A percentile compares a stretch with the other conserved stretches of the same genome.
Evolutionary conservation across 1,140 invertebrate species (phyloP).

Genomic region (Drosophila ogumai): DNA sequence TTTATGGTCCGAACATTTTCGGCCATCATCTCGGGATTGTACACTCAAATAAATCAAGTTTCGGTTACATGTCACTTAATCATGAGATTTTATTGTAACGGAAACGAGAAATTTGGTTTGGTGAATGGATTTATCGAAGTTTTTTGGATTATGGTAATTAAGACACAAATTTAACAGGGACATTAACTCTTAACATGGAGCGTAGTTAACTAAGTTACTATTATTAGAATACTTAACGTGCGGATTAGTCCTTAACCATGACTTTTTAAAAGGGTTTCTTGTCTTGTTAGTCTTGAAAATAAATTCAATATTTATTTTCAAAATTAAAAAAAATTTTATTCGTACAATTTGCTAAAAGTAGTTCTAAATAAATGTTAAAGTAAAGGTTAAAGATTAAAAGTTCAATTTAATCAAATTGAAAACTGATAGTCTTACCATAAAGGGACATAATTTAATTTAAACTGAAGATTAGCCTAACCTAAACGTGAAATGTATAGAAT

Average conservation of each 20-base stretch:
- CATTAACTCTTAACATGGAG: too few species aligned
- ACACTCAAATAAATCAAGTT: conserved; percentile 18
- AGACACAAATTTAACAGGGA: not conserved
- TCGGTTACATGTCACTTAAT: not conserved
- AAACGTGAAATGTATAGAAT: too few species aligned
- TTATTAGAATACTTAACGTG: not conserved
- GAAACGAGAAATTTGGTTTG: too few species aligned
- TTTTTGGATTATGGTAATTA: not conserved
- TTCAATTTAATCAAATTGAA: too few species aligned
- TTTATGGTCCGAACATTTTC: conserved; percentile 63
- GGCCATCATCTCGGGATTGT: conserved; percentile 41
- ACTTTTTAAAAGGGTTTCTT: not conserved
- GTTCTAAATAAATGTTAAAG: not conserved
- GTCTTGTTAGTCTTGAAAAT: too few species aligned
- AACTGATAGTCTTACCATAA: too few species aligned
- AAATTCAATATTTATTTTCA: too few species aligned
- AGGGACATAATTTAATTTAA: too few species aligned
- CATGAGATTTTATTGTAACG: not conserved
- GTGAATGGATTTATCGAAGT: not conserved
- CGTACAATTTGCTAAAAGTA: too few species aligned
- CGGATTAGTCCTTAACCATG: not conserved
- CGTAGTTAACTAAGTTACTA: not conserved
- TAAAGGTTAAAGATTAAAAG: not conserved
- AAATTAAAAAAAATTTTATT: too few species aligned
- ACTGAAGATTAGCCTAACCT: too few species aligned